Evolutionary conservation across 2,113 vertebrate species (phyloP), one percentile per base, ranked within the genome.

Genomic region (Semicossyphus pulcher): DNA sequence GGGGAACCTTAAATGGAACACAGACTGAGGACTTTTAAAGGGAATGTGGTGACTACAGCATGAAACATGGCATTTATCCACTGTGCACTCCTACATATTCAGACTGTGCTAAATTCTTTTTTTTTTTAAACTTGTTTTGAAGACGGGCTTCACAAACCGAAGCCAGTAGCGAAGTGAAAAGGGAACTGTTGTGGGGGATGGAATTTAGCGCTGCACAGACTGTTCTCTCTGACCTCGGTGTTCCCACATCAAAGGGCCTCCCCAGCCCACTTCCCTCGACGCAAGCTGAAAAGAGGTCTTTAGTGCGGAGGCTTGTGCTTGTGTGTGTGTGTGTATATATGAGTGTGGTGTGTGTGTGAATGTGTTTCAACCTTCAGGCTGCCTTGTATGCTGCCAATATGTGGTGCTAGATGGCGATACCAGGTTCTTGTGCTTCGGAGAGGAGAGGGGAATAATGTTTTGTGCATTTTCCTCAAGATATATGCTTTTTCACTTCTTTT

Each of bases 191-290:
- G 90, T 91, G 92, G 90, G 91, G 91, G 92, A 89, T 91, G 89
- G 88, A 94, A 91, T 93, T 92, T 84, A 90, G 90, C 73, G 92
- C 88, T 92, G 87, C 92, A 92, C 91, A 88, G 90, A 86, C 84
- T 88, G 86, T 87, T 90, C 83, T 79, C 81, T 63, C 91, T 93
- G 93, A 94, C 92, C 93, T 91, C 90, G 41, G 89, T 80, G 89
- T 91, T 92, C 83, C 91, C 87, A 93, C 90, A 93, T 92, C 90
- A 91, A 93, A 93, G 91, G 78, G 76, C 65, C 85, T 90, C 88
- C 91, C 85, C 88, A 78, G 88, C 90, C 89, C 86, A 91, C 86
- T 92, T 93, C 84, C 87, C 83, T 86, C 45, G 15, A 83, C 45
- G 80, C 53, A 16, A 87, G 88, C 86, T 83, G 83, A 87, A 88